Evolutionary conservation across 2,888 invertebrate species (phyloP).

Genomic region (Eilema griseolum): DNA sequence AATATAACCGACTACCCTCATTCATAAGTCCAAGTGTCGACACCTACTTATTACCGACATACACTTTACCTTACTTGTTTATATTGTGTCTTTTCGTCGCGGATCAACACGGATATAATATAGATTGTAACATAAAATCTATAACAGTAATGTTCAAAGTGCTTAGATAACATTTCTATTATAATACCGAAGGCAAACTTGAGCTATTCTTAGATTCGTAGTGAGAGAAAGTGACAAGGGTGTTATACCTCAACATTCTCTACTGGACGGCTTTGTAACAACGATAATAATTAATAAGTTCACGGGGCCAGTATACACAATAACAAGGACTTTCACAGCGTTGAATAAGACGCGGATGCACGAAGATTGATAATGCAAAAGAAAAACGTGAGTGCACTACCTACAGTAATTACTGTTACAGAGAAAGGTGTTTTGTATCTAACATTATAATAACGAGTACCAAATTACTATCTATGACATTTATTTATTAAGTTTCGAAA

Average conservation of each 20-base stretch:
- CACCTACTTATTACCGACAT: not conserved
- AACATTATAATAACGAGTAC: slow-evolving; percentile 72
- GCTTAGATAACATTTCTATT: slow-evolving; percentile 54
- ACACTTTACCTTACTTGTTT: not conserved
- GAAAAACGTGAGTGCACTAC: slow-evolving; percentile 72
- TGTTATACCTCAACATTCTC: slow-evolving; percentile 39
- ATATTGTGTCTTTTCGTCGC: not conserved
- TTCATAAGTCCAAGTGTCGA: not conserved
- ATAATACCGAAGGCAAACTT: slow-evolving; percentile 37
- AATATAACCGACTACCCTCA: not conserved
- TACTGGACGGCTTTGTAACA: slow-evolving; percentile 52
- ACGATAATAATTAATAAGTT: slow-evolving; percentile 67
- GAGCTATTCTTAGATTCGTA: slow-evolving; percentile 33
- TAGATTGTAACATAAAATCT: slow-evolving; percentile 18
- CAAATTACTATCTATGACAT: slow-evolving; percentile 79
- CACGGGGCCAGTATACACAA: slow-evolving; percentile 60
- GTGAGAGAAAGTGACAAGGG: slow-evolving; percentile 44
- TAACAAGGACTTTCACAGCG: slow-evolving; percentile 76
- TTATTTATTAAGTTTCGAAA: slow-evolving; percentile 77
- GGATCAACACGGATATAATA: slow-evolving; percentile 10
- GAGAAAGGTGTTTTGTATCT: slow-evolving; percentile 75
- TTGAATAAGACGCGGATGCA: slow-evolving; percentile 67
- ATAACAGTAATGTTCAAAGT: slow-evolving; percentile 38
- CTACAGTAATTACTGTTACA: slow-evolving; percentile 73
- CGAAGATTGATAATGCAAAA: slow-evolving; percentile 72